Percentiles rank a stretch among this genome's conserved stretches.
Conservation (phyloP, 2,888 invertebrate genomes). For the Mycogona germanica region DNA sequence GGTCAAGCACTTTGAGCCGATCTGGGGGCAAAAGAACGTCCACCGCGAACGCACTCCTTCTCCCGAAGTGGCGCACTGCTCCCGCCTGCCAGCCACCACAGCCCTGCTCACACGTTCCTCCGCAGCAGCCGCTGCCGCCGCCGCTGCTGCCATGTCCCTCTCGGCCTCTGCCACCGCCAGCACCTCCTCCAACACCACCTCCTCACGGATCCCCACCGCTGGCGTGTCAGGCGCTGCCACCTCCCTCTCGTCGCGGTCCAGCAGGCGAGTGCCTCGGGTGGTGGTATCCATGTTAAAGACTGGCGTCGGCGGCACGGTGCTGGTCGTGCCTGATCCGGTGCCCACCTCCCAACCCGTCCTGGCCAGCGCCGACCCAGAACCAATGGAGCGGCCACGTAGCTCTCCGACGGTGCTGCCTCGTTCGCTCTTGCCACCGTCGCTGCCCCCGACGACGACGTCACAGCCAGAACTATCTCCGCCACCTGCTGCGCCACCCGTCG, state of each 20-base stretch:
- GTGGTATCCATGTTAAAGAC: conserved; percentile 5
- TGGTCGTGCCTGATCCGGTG: too few species aligned
- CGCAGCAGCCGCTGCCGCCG: background rate
- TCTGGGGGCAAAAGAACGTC: conserved; percentile 61
- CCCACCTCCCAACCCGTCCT: too few species aligned
- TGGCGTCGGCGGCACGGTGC: too few species aligned
- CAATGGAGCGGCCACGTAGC: too few species aligned
- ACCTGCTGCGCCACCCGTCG: too few species aligned
- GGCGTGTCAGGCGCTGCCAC: background rate
- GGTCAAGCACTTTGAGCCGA: conserved; percentile 88
- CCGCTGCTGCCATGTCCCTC: background rate
- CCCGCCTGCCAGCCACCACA: background rate
- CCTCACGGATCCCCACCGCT: background rate
- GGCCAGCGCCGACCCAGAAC: too few species aligned
- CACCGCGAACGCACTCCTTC: background rate
- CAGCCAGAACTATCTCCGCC: too few species aligned
- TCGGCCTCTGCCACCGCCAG: conserved; percentile 1
- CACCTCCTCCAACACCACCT: background rate
- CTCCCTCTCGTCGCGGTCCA: background rate
- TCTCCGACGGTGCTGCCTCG: too few species aligned
- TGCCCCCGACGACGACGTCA: too few species aligned
- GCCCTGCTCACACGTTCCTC: background rate
- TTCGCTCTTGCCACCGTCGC: too few species aligned
- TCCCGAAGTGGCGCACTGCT: background rate
- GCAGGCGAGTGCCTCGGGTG: conserved; percentile 1